These are phyloP conservation scores for Diglossa cyanea DNA, from an alignment of 2,797 vertebrate species.

Conservation along the genomic window DNA sequence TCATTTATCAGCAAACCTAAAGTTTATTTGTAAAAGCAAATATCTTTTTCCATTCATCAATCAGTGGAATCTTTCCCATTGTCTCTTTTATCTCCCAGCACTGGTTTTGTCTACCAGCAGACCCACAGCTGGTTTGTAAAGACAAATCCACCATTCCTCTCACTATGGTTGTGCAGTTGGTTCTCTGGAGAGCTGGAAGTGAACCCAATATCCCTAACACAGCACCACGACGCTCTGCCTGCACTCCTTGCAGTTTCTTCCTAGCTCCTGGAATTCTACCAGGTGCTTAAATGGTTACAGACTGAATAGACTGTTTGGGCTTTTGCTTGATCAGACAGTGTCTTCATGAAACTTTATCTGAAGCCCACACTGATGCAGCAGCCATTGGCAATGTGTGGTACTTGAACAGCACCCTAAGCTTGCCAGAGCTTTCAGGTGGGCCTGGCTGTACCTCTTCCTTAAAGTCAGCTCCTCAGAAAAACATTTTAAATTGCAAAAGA, in stretches of 20 bases:
- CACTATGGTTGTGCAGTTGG: accelerated
- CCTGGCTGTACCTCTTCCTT: not conserved
- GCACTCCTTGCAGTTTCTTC: not conserved
- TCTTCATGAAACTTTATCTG: not conserved
- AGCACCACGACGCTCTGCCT: not conserved
- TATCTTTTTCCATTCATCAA: no score
- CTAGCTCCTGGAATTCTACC: not conserved
- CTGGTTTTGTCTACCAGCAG: no score
- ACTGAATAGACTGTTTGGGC: not conserved
- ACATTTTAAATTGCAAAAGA: not conserved
- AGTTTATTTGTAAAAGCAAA: no score
- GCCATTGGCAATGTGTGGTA: not conserved
- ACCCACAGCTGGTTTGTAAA: no score
- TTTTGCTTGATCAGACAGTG: not conserved
- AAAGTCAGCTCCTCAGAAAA: not conserved
- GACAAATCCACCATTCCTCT: no score
- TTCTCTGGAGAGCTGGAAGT: not conserved
- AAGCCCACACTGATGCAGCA: not conserved
- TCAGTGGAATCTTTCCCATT: no score
- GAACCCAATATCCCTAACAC: accelerated
- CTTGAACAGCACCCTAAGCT: not conserved
- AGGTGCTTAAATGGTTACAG: not conserved
- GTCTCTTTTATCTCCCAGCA: no score
- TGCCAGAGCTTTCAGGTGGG: not conserved
- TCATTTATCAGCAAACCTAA: no score